phyloP scores from a whole-genome alignment of 2,888 invertebrate species.

The Galerucella calmariensis region DNA sequence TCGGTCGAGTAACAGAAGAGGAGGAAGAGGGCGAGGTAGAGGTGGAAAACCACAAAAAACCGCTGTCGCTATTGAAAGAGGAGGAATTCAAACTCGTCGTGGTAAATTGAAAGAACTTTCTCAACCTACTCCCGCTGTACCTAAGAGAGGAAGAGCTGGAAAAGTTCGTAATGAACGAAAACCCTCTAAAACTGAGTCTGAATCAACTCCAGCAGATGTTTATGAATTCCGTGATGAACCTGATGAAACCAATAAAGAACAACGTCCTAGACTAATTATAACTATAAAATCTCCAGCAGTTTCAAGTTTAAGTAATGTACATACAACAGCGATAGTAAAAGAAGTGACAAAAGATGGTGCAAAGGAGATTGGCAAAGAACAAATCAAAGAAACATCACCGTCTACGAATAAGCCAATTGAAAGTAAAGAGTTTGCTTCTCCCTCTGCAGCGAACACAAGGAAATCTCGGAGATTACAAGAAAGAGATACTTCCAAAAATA shows the following conservation, averaged over 20 bases:
- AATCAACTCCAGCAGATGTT: constrained; percentile 76
- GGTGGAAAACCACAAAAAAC: constrained; percentile 39
- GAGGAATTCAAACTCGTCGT: constrained; percentile 71
- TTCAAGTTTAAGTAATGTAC: constrained; percentile 56
- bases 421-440: constrained; percentile 72
- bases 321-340: constrained; percentile 65
- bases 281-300: constrained; percentile 81
- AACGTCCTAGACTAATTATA: constrained; percentile 80
- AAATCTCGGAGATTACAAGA: constrained; percentile 85
- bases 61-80: constrained; percentile 52
- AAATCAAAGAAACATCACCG: constrained; percentile 46
- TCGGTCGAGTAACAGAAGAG: constrained; percentile 54
- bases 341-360: constrained; percentile 61
- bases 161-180: constrained; percentile 69
- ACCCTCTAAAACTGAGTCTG: constrained; percentile 68
- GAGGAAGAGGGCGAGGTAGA: constrained; percentile 60
- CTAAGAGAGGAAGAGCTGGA: constrained; percentile 64
- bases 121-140: constrained; percentile 52
- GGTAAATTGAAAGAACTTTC: constrained; percentile 49
- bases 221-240: constrained; percentile 94
- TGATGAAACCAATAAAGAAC: constrained; percentile 75
- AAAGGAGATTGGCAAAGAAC: constrained; percentile 51
- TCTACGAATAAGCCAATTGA: constrained; percentile 65
- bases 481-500: constrained; percentile 78
- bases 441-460: constrained; percentile 73